Evolutionary conservation across 1,140 invertebrate species (phyloP).

Genomic region (Neocloeon triangulifer): DNA sequence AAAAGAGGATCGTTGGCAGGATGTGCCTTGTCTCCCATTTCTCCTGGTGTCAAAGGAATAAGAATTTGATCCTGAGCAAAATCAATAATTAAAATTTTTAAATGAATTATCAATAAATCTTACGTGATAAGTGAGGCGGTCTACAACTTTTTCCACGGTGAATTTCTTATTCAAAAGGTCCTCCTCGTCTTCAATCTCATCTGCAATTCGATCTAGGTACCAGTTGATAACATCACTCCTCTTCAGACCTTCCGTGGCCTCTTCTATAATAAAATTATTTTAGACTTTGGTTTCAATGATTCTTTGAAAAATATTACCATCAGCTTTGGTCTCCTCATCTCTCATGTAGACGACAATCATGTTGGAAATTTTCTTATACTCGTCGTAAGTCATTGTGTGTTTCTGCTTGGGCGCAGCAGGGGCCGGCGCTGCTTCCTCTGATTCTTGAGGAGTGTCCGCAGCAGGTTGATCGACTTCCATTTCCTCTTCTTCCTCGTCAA

Average conservation of each 20-base stretch:
- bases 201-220: constrained; percentile 81
- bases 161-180: constrained; percentile 75
- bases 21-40: constrained; percentile 25
- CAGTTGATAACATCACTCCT: constrained; percentile 75
- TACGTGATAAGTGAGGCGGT: constrained; percentile 75
- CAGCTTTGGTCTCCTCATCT: constrained; percentile 48
- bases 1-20: constrained; percentile 54
- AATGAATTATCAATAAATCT: constrained; percentile 14
- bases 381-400: constrained; percentile 77
- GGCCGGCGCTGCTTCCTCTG: constrained; percentile 3
- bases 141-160: constrained; percentile 87
- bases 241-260: constrained; percentile 35
- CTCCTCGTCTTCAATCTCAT: constrained; percentile 73
- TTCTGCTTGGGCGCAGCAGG: constrained; percentile 42
- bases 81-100: constrained; percentile 9
- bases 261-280: not conserved
- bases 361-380: constrained; percentile 83
- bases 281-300: not conserved
- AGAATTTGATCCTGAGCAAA: constrained; percentile 75
- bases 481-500: constrained; percentile 36
- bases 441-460: constrained; percentile 2
- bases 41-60: constrained; percentile 53
- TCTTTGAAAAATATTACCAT: constrained; percentile 20
- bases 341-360: constrained; percentile 79
- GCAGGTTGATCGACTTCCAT: constrained; percentile 27